Evolutionary conservation across 2,888 invertebrate species (phyloP).

Genomic region (Geotrupes spiniger): DNA sequence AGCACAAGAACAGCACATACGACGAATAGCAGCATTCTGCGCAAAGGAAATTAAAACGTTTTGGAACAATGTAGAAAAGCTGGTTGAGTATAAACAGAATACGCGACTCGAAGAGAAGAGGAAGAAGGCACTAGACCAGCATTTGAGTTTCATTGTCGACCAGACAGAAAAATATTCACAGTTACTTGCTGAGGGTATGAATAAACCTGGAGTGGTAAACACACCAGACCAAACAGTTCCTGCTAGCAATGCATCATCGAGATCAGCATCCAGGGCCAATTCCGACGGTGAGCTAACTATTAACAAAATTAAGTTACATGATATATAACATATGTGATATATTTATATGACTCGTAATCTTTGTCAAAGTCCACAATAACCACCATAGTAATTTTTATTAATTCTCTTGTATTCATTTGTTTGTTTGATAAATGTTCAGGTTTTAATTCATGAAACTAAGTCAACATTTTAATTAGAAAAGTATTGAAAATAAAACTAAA

Average conservation of each 20-base stretch:
- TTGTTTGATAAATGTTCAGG: too few relatives aligned
- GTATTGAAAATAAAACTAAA: too few relatives aligned
- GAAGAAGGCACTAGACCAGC: conserved; percentile 92
- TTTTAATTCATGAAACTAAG: too few relatives aligned
- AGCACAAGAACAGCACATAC: conserved; percentile 82
- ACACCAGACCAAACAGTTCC: conserved; percentile 36
- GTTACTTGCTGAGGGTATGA: conserved; percentile 83
- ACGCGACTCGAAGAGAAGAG: conserved; percentile 91
- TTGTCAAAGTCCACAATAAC: too few relatives aligned
- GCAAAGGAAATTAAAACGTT: conserved; percentile 93
- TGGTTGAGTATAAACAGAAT: conserved; percentile 92
- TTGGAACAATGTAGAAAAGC: conserved; percentile 95
- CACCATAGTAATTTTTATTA: too few relatives aligned
- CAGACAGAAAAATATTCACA: conserved; percentile 97
- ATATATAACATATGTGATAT: not conserved
- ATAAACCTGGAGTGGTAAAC: conserved; percentile 49
- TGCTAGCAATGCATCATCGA: conserved; percentile 53
- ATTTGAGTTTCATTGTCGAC: conserved; percentile 96
- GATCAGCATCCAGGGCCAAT: conserved; percentile 47
- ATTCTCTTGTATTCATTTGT: too few relatives aligned
- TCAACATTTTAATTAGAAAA: too few relatives aligned
- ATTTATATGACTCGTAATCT: too few relatives aligned
- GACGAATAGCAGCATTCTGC: conserved; percentile 83
- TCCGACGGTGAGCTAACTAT: conserved; percentile 54
- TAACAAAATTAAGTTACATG: conserved; percentile 2